phyloP scores from a whole-genome alignment of 2,797 vertebrate genomes.

The Peromyscus eremicus region DNA sequence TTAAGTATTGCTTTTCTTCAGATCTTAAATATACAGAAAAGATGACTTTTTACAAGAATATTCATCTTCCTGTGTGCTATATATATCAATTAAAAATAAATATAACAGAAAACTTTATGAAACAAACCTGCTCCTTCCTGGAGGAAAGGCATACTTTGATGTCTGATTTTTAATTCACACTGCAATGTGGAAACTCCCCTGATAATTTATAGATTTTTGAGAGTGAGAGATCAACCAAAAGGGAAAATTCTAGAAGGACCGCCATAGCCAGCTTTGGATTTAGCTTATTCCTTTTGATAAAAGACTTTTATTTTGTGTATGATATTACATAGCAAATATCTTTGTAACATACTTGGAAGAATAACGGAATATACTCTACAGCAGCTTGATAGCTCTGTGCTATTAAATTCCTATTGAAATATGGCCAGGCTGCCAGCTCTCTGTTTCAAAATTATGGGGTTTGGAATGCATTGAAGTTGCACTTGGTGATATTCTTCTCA shows the following conservation, averaged over 20 bases:
- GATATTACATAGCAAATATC: slow-evolving; percentile 12
- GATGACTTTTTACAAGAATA: background rate
- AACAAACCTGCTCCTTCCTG: slow-evolving; percentile 39
- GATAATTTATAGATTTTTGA: slow-evolving; percentile 69
- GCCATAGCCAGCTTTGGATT: background rate
- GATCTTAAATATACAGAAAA: slow-evolving; percentile 51
- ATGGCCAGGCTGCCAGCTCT: slow-evolving; percentile 35
- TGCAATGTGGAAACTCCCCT: slow-evolving; percentile 25
- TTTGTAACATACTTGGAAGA: slow-evolving; percentile 27
- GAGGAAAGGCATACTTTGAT: slow-evolving; percentile 50
- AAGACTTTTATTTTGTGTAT: slow-evolving; percentile 41
- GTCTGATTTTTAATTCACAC: slow-evolving; percentile 68
- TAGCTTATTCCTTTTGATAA: slow-evolving; percentile 63
- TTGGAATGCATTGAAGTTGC: slow-evolving; percentile 60
- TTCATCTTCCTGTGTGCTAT: slow-evolving; percentile 42
- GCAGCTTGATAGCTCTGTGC: background rate
- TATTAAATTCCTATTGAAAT: slow-evolving; percentile 66
- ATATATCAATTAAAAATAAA: slow-evolving; percentile 61
- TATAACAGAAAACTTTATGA: slow-evolving; percentile 42
- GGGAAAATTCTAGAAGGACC: slow-evolving; percentile 27
- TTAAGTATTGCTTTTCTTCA: slow-evolving; percentile 43
- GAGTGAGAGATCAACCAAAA: slow-evolving; percentile 47
- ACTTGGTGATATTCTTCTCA: slow-evolving; percentile 64
- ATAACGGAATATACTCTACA: background rate
- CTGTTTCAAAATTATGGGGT: slow-evolving; percentile 62